Evolutionary conservation across 64 coral and sea anemone genomes (phyloP).

Genomic region (Catalaphyllia jardinei): DNA sequence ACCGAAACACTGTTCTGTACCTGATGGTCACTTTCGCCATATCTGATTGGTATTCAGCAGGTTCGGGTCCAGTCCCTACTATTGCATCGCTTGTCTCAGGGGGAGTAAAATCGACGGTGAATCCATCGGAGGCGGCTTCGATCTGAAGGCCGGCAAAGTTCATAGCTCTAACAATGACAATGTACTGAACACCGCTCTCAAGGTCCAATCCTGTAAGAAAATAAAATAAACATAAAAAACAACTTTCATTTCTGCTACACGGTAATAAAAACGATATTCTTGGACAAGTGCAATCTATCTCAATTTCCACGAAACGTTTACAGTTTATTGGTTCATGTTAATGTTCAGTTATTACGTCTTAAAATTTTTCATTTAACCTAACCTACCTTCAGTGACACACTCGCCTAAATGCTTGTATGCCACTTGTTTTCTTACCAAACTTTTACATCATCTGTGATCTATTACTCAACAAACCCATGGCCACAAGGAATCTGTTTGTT

Average conservation of each 20-base stretch:
- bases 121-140: slow-evolving; percentile 73
- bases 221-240: neutral
- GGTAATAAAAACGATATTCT: neutral
- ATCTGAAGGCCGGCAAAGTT: slow-evolving; percentile 60
- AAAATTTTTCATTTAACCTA: too few relatives aligned
- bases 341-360: slow-evolving; percentile 12
- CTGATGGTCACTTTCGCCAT: slow-evolving; percentile 21
- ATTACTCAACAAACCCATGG: too few relatives aligned
- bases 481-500: too few relatives aligned
- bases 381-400: too few relatives aligned
- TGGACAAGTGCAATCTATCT: too few relatives aligned
- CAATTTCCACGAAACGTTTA: too few relatives aligned
- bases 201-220: slow-evolving; percentile 51
- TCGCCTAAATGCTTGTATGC: too few relatives aligned
- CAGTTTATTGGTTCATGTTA: too few relatives aligned
- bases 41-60: slow-evolving; percentile 14
- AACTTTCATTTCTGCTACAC: too few relatives aligned
- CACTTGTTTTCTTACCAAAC: too few relatives aligned
- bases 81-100: slow-evolving; percentile 33
- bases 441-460: too few relatives aligned
- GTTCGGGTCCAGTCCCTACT: slow-evolving; percentile 34
- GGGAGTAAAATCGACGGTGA: slow-evolving; percentile 81
- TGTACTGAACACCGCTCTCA: slow-evolving; percentile 60
- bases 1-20: neutral
- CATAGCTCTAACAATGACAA: slow-evolving; percentile 63